These are phyloP conservation scores for Andrena fulva DNA, from an alignment of 2,888 invertebrate species.

Conservation along the genomic window DNA sequence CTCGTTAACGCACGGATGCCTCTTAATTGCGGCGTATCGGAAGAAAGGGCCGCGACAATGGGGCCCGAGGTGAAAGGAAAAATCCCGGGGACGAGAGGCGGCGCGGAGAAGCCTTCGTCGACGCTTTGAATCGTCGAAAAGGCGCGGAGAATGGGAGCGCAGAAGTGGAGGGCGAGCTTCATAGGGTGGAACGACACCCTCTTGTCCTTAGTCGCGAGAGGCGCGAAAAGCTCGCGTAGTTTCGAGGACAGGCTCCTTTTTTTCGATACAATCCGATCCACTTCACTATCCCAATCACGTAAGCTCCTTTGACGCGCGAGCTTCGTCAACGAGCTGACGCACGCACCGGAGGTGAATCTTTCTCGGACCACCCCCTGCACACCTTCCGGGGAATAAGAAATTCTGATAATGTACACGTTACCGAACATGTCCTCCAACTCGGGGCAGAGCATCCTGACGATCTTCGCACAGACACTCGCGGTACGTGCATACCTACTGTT, in stretches of 20 bases:
- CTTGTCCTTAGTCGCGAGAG: conserved; percentile 10
- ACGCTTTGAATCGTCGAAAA: conserved; percentile 52
- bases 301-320: background rate
- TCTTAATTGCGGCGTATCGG: conserved; percentile 69
- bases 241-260: background rate
- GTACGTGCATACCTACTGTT: background rate
- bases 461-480: background rate
- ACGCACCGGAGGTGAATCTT: background rate
- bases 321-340: background rate
- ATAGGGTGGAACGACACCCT: conserved; percentile 32
- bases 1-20: conserved; percentile 69
- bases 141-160: conserved; percentile 33
- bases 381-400: background rate
- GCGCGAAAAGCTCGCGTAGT: conserved; percentile 23
- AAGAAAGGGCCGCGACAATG: conserved; percentile 38
- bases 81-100: conserved; percentile 4
- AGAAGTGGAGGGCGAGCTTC: conserved; percentile 36
- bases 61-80: conserved; percentile 14
- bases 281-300: background rate
- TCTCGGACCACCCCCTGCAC: background rate
- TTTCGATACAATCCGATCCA: conserved; percentile 7
- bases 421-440: conserved; percentile 62
- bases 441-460: conserved; percentile 25
- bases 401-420: conserved; percentile 38
- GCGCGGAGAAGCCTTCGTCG: conserved; percentile 11